Base-by-base conservation (phyloP, 2,113 vertebrate genomes). In the Mohoua ochrocephala region DNA sequence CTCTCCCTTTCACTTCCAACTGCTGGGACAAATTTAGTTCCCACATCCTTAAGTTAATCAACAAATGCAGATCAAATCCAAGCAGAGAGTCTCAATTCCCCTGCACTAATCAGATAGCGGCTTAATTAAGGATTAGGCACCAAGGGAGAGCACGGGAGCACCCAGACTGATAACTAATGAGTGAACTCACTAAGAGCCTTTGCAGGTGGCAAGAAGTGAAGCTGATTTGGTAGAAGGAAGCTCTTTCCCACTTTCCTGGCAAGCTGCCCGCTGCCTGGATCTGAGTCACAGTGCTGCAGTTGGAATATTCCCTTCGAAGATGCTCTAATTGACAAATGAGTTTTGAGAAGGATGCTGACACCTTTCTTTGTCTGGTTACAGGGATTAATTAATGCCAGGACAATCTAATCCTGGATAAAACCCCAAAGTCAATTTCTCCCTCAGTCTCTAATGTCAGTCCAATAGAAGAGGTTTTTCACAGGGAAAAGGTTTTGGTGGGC, bases 221-320 rank as follows among this genome's bases (percentile, higher is more conserved):
- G 64, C 61, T 85, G 84, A 84, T 74, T 52, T 94, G 94, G 91
- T 30, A 76, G 64, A 71, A 87, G 80, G 19, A 88, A 95, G 49
- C 42, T 96, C 84, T 94, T 95, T 61, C 61, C 85, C 91, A 91
- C 68, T 92, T 64, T 13, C 75, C 94, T 86, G 93, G 92, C 97
- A 97, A 79, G 83, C 30, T 96, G 93, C 93, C 93, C 90, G 79
- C 80, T 89, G 89, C 91, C 85, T 97, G 80, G 74, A 69, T 82
- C 61, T 97, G 94, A 98, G 93, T 98, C 94, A 97, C 30, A 82
- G 21, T 33, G 53, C 52, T 77, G 84, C 63, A 44, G 22, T 3
- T 60, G 73, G 73, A 69, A 78, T 53, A 45, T 28, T 61, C 84
- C 63, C 30, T 94, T 91, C 95, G 77, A 67, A 97, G 95, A 92